Evolutionary conservation across 2,797 vertebrate species (phyloP), one percentile per base, ranked within the genome.

Genomic region (Megaceryle alcyon): DNA sequence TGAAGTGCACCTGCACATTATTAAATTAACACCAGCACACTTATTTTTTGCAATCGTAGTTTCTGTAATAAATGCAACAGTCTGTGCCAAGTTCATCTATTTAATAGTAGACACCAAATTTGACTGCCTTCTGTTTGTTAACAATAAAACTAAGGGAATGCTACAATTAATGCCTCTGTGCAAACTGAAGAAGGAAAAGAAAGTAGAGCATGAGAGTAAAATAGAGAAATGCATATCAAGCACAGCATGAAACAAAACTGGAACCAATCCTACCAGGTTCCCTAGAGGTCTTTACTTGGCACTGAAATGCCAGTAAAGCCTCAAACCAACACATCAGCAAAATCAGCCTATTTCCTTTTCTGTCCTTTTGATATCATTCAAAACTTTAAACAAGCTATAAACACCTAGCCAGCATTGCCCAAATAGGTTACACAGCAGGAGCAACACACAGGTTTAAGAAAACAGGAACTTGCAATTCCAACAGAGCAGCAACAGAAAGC

Each of bases 301-400:
- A 10, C 12, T 29, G 29, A 81, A 81, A 81, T 4, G 2, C 9
- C 71, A 57, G 31, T 31, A 87, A 85, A 82, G 23, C 28, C 23
- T 60, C 33, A 53, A 78, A 71, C 15, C n/a, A 71, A 44, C 1
- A 1, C 2, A 1, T 14, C 1, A 2, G n/a, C 0, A 0, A 72
- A 65, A 66, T 35, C 12, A 54, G 41, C 33, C 33, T 37, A 65
- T 33, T 86, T 82, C 21, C 29, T 64, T 76, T 83, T 41, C 41
- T 66, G 8, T 33, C 56, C 23, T 56, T 90, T 44, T 84, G 51
- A 9, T 23, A 51, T 9, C 6, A 66, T 21, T 77, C 56, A 60
- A 53, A 88, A 25, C 43, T 57, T 82, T 3, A 48, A 72, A 68
- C 17, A 79, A 60, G 46, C 29, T 51, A 79, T 14, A 82, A 86